Conservation (phyloP, 1,140 invertebrate species). For the Kradibia gibbosae region DNA sequence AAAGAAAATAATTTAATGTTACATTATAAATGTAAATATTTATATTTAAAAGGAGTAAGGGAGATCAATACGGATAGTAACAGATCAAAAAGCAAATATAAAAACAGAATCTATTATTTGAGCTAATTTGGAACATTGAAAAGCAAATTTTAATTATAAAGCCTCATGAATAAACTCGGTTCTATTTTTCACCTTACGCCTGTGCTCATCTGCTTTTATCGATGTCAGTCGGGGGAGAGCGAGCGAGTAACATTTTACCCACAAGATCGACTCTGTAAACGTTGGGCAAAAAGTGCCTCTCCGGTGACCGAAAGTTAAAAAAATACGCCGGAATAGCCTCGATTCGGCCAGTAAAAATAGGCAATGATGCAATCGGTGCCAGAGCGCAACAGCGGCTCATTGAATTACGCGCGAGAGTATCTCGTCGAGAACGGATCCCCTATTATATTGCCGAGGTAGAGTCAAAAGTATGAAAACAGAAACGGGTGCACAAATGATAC, state of each 20-base stretch:
- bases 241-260: not conserved
- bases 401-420: constrained; percentile 32
- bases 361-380: constrained; percentile 32
- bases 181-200: not conserved
- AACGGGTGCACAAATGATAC: not conserved
- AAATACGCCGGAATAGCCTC: constrained; percentile 24
- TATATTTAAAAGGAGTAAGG: no score
- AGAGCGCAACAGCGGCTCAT: constrained; percentile 17
- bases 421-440: not conserved
- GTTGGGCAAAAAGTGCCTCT: not conserved
- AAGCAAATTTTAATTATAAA: not conserved
- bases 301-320: constrained; percentile 2
- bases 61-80: no score
- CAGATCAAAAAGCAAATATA: no score
- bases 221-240: no score
- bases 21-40: no score
- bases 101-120: no score
- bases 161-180: not conserved
- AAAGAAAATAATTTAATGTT: no score
- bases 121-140: not conserved
- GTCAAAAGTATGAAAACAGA: constrained; percentile 40
- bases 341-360: constrained; percentile 40
- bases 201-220: not conserved
- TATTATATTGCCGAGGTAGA: not conserved
- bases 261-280: not conserved